Base-by-base conservation (phyloP, 2,113 vertebrate species). In the Epinephelus cyanopodus region DNA sequence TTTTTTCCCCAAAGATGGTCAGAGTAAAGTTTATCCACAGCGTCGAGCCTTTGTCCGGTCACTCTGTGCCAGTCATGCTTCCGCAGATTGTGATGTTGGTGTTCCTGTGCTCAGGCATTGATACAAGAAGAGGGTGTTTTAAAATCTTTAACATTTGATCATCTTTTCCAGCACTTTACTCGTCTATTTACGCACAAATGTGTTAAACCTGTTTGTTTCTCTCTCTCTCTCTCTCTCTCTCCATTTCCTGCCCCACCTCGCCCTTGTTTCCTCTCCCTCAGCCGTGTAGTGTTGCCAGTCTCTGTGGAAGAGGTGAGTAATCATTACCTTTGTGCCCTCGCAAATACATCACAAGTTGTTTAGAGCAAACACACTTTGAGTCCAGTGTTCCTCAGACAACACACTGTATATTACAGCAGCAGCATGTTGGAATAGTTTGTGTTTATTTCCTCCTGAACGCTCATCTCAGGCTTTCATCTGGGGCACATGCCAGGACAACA, bases 231-330 rank as follows among this genome's bases (percentile, higher is more conserved):
- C 27, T 29, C 29, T n/a, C n/a, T n/a, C n/a, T 84, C 27, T 70
- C 29, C 37, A 1, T 63, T 84, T 53, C 48, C 63, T 79, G 5
- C 27, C 62, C 53, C 66, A 7, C 21, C 63, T 71, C 50, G n/a
- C 27, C 74, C 17, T 56, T 67, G 33, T 79, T 54, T 39, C 57
- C 83, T 70, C 76, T 84, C 13, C 80, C 70, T 93, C 92, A 98
- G 97, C 92, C 98, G 97, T 79, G 97, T 99, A 94, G 96, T 98
- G 89, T 95, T 98, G 89, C 97, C 98, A 4, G 97, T 97, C 95
- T 98, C 98, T 9, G 98, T 99, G 88, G 97, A 98, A 94, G 98
- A 98, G 97, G 98, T 98, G 95, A 68, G 97, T 96, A 42, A 70
- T 57, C 73, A 13, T 25, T 25, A 18, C 5, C 4, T 42, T 18